Evolutionary conservation across 1,140 invertebrate genomes (phyloP).

Genomic region (Anoplophora glabripennis): DNA sequence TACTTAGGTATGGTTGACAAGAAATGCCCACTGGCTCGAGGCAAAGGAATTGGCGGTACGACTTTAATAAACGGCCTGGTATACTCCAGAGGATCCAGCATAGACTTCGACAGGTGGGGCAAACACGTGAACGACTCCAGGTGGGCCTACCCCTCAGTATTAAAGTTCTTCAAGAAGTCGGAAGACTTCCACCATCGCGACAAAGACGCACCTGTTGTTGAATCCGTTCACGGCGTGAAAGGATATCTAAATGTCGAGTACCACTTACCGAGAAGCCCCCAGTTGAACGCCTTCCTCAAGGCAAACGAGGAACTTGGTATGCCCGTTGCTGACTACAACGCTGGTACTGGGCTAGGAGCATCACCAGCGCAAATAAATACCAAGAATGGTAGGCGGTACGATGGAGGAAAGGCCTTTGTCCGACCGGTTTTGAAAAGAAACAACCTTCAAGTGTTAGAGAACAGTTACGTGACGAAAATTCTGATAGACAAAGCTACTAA

Average conservation of each 20-base stretch:
- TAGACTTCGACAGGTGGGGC: slow-evolving; percentile 67
- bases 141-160: slow-evolving; percentile 64
- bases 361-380: slow-evolving; percentile 50
- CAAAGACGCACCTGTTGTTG: slow-evolving; percentile 47
- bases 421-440: slow-evolving; percentile 50
- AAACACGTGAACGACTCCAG: slow-evolving; percentile 58
- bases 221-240: slow-evolving; percentile 9
- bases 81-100: slow-evolving; percentile 59
- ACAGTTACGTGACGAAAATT: slow-evolving; percentile 50
- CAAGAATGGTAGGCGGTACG: slow-evolving; percentile 54
- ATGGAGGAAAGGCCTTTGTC: slow-evolving; percentile 58
- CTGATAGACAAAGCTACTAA: slow-evolving; percentile 57
- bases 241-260: slow-evolving; percentile 11
- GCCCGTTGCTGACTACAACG: slow-evolving; percentile 27
- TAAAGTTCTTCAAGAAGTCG: slow-evolving; percentile 59
- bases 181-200: slow-evolving; percentile 24
- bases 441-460: slow-evolving; percentile 55
- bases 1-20: too few relatives aligned
- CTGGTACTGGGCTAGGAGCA: slow-evolving; percentile 43
- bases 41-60: slow-evolving; percentile 56
- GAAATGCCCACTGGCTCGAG: too few relatives aligned
- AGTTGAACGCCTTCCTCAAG: background rate
- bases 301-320: slow-evolving; percentile 2
- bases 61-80: slow-evolving; percentile 64
- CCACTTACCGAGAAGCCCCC: background rate